Evolutionary conservation across 2,113 vertebrate species (phyloP).

Genomic region (Rhegmatorhina hoffmannsi): DNA sequence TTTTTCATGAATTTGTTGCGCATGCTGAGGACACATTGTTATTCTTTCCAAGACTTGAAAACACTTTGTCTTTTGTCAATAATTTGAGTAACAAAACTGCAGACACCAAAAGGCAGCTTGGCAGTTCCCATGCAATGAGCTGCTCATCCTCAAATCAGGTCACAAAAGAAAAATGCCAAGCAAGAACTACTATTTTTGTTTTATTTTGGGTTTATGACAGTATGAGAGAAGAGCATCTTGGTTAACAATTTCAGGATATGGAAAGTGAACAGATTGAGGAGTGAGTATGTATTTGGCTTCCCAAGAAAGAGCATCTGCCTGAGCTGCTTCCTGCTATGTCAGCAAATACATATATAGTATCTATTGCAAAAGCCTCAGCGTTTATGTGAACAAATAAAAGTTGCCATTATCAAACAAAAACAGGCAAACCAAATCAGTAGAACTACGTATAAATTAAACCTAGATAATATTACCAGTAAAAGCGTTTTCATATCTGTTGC

Average conservation of each 20-base stretch:
- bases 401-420: background rate
- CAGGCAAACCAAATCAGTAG: background rate
- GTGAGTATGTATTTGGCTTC: background rate
- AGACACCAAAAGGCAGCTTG: background rate
- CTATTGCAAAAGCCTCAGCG: background rate
- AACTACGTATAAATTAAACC: background rate
- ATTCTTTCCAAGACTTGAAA: background rate
- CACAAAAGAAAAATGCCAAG: background rate
- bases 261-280: constrained; percentile 1
- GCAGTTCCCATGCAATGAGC: background rate
- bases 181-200: background rate
- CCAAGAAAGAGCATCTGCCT: constrained; percentile 3
- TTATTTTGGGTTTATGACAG: background rate
- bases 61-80: background rate
- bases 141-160: background rate
- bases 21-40: background rate
- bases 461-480: background rate
- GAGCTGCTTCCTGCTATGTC: constrained; percentile 17
- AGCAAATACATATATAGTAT: background rate
- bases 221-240: background rate
- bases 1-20: background rate
- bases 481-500: background rate
- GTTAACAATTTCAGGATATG: background rate
- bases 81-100: background rate
- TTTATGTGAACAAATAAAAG: background rate